Conservation (phyloP, 2,113 vertebrate species). For the Aramus guarauna region DNA sequence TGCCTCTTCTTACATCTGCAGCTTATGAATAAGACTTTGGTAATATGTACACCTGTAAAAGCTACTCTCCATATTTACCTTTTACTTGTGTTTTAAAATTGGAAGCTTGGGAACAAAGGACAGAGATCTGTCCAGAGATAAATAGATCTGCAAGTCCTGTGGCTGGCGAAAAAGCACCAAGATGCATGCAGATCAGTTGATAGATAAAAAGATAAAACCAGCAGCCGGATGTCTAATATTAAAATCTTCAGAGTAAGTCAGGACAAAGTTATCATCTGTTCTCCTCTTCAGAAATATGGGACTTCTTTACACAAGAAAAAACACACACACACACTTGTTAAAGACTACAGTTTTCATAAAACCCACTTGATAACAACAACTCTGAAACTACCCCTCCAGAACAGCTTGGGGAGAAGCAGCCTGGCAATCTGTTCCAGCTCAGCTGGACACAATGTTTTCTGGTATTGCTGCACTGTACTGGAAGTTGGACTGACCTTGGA, state of each 20-base stretch:
- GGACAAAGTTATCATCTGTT: background rate
- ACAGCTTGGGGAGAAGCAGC: background rate
- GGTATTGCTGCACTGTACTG: background rate
- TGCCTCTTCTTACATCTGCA: background rate
- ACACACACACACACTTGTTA: accelerated
- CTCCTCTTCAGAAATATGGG: background rate
- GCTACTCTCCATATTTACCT: background rate
- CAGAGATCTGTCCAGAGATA: background rate
- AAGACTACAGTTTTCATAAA: background rate
- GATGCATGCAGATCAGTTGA: background rate
- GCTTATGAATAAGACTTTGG: background rate
- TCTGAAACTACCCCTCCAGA: background rate
- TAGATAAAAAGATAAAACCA: background rate
- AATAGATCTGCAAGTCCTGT: background rate
- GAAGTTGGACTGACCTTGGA: background rate
- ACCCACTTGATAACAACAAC: background rate
- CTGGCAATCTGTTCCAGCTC: background rate
- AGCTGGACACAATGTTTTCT: background rate
- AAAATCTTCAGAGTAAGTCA: background rate
- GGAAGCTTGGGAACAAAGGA: background rate
- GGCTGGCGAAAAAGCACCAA: background rate
- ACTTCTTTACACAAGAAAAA: background rate
- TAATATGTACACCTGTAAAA: background rate
- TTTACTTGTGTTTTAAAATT: background rate
- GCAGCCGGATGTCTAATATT: background rate